These are phyloP conservation scores for Chlorodrepanis virens DNA, from an alignment of 2,113 vertebrate species.

Conservation along the genomic window DNA sequence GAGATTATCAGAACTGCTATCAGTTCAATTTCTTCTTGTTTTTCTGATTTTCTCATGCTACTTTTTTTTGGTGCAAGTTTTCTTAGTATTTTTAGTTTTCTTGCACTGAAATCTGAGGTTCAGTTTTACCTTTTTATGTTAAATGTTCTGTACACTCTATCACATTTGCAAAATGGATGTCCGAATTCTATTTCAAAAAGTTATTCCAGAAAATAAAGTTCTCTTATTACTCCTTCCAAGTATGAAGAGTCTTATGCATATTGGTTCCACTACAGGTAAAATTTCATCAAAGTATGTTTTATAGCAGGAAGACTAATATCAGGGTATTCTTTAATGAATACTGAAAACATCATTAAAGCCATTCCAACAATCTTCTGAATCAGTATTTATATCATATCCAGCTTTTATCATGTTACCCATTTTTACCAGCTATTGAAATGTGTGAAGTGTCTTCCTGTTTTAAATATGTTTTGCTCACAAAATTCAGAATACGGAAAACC, in stretches of 20 bases:
- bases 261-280: not conserved
- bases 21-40: not conserved
- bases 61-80: not conserved
- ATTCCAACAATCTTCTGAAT: not conserved
- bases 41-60: not conserved
- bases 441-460: not conserved
- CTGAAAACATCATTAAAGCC: not conserved
- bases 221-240: not conserved
- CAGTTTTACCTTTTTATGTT: not conserved
- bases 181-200: not conserved
- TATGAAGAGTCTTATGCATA: not conserved
- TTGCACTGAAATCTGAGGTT: not conserved
- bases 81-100: not conserved
- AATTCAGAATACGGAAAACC: not conserved
- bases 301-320: not conserved
- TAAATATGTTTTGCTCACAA: not conserved
- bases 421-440: not conserved
- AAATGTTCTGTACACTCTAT: not conserved
- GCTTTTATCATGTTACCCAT: not conserved
- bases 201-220: not conserved
- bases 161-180: not conserved
- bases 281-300: not conserved
- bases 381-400: not conserved
- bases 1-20: not conserved
- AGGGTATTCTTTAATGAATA: not conserved